A percentile compares a stretch with the other conserved stretches of the same genome.
Conservation (phyloP, 2,113 vertebrate genomes). For the Strix uralensis region DNA sequence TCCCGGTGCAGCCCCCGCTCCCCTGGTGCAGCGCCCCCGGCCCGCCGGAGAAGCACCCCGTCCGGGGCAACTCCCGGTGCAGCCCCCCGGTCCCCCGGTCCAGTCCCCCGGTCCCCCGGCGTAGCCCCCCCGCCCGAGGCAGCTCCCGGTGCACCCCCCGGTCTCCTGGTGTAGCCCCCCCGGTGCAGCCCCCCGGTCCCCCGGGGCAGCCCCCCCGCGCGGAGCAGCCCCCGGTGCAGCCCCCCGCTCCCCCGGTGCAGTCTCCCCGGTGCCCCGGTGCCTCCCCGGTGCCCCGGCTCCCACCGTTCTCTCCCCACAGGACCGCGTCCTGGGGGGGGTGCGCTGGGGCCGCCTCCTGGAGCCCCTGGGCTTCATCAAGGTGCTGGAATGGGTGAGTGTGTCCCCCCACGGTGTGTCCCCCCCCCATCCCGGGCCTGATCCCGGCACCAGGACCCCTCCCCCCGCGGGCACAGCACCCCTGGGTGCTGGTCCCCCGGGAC, state of each 20-base stretch:
- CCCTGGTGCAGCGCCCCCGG: background rate
- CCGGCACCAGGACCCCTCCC: background rate
- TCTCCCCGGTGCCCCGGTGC: background rate
- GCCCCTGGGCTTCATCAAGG: slow-evolving; percentile 89
- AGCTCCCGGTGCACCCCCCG: background rate
- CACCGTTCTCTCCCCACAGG: slow-evolving; percentile 51
- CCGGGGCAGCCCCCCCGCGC: background rate
- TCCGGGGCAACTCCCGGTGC: background rate
- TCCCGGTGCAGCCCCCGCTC: background rate
- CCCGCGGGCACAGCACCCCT: background rate
- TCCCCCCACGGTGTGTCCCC: background rate
- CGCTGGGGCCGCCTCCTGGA: slow-evolving; percentile 86
- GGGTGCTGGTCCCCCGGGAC: background rate
- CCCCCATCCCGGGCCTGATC: background rate
- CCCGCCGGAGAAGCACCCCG: background rate
- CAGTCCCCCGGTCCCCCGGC: too few relatives aligned
- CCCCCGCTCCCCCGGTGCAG: background rate
- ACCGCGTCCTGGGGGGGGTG: slow-evolving; percentile 73
- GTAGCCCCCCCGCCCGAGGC: background rate
- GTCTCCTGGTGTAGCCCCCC: too few relatives aligned
- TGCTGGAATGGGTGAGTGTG: slow-evolving; percentile 89
- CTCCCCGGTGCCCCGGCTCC: background rate
- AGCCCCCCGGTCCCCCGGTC: background rate
- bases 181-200: background rate
- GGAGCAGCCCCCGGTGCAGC: background rate